phyloP scores from a whole-genome alignment of 2,113 vertebrate species.

The Sarotherodon lohbergeri region DNA sequence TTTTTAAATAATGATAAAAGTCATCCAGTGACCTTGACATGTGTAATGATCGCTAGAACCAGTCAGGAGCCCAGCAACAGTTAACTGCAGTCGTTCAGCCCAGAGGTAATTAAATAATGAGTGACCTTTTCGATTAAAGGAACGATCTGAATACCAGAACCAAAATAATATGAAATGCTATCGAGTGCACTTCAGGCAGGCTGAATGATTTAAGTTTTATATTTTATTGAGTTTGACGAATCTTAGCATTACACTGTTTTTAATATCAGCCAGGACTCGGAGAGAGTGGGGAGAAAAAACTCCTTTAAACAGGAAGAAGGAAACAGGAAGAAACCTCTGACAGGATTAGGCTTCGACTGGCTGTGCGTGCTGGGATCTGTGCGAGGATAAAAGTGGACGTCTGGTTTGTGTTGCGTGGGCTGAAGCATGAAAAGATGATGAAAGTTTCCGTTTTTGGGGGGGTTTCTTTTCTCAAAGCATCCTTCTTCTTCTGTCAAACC shows the following conservation, averaged over 20 bases:
- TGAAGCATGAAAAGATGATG: background rate
- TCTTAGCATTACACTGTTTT: background rate
- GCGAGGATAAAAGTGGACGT: accelerated
- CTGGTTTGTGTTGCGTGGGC: background rate
- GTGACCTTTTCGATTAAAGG: background rate
- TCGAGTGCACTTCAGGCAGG: background rate
- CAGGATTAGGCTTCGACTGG: background rate
- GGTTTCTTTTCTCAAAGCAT: background rate
- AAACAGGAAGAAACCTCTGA: background rate
- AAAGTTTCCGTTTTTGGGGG: background rate
- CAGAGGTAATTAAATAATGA: background rate
- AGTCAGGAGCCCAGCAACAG: background rate
- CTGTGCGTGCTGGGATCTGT: background rate
- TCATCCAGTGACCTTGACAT: background rate
- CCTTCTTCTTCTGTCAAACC: background rate
- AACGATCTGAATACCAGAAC: background rate
- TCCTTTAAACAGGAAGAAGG: background rate
- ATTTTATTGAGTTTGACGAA: accelerated
- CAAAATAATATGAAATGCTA: background rate
- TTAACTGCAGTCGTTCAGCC: background rate
- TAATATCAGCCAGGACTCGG: background rate
- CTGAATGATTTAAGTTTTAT: background rate
- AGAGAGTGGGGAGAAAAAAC: background rate
- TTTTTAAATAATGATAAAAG: background rate
- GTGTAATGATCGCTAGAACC: background rate